Evolutionary conservation across 2,797 vertebrate genomes (phyloP).

Genomic region (Balearica regulorum): DNA sequence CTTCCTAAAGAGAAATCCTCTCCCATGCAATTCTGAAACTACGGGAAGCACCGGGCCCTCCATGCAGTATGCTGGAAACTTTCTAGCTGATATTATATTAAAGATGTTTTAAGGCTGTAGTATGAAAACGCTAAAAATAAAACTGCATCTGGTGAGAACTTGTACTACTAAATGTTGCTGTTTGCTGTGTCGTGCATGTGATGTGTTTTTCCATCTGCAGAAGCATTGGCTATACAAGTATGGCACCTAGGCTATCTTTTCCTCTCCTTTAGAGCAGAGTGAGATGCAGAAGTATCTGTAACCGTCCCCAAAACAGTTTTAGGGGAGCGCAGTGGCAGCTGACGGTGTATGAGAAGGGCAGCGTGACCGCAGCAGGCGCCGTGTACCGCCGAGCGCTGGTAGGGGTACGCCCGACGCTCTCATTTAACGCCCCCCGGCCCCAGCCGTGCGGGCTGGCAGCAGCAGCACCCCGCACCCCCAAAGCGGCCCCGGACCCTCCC

Average conservation of each 20-base stretch:
- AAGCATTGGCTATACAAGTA: rapidly evolving
- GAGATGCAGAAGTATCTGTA: rapidly evolving
- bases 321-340: background rate
- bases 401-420: background rate
- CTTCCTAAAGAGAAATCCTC: background rate
- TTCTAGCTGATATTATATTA: background rate
- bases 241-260: background rate
- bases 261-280: background rate
- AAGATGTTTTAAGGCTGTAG: background rate
- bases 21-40: background rate
- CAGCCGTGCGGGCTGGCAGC: rapidly evolving
- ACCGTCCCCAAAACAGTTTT: rapidly evolving
- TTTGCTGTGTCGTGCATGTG: background rate
- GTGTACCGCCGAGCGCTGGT: background rate
- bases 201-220: background rate
- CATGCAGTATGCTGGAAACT: background rate
- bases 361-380: rapidly evolving
- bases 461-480: background rate
- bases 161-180: background rate
- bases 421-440: rapidly evolving
- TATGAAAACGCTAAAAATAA: background rate
- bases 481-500: rapidly evolving
- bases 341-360: background rate
- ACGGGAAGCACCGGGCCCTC: background rate
- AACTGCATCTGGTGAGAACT: background rate